A percentile compares a stretch with the other conserved stretches of the same genome.
These are phyloP conservation scores for Parazoanthus darwini DNA, from an alignment of 92 coral and sea anemone species.

Conservation along the genomic window DNA sequence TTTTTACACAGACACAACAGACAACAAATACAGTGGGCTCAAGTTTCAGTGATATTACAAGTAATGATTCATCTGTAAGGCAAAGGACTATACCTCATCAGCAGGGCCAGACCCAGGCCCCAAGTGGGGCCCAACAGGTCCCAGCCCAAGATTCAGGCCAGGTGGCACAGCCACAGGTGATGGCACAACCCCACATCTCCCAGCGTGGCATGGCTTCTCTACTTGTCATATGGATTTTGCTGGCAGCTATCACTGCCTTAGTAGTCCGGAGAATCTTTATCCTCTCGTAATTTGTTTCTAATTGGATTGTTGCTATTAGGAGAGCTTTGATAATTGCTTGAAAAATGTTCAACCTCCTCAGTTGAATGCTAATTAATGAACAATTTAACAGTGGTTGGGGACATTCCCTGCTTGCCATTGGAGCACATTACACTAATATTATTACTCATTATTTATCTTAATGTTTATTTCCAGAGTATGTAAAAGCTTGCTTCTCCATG, in stretches of 20 bases:
- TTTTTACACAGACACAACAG: slow-evolving; percentile 13
- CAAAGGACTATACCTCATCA: slow-evolving; percentile 12
- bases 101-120: not conserved
- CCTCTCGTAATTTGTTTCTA: slow-evolving; percentile 13
- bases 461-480: too few relatives aligned
- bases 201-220: slow-evolving; percentile 81
- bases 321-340: not conserved
- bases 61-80: not conserved
- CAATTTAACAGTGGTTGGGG: not conserved
- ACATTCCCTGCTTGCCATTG: not conserved
- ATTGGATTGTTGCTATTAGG: not conserved
- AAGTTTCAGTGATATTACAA: slow-evolving; percentile 7
- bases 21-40: not conserved
- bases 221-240: slow-evolving; percentile 69
- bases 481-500: too few relatives aligned
- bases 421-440: not conserved
- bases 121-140: not conserved
- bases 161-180: slow-evolving; percentile 19
- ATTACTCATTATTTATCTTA: not conserved
- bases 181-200: slow-evolving; percentile 51
- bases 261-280: slow-evolving; percentile 72
- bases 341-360: not conserved
- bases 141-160: not conserved
- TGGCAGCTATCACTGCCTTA: slow-evolving; percentile 71
- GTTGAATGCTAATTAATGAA: too few relatives aligned